phyloP scores from a whole-genome alignment of 2,888 invertebrate genomes.

The Seira ritae region DNA sequence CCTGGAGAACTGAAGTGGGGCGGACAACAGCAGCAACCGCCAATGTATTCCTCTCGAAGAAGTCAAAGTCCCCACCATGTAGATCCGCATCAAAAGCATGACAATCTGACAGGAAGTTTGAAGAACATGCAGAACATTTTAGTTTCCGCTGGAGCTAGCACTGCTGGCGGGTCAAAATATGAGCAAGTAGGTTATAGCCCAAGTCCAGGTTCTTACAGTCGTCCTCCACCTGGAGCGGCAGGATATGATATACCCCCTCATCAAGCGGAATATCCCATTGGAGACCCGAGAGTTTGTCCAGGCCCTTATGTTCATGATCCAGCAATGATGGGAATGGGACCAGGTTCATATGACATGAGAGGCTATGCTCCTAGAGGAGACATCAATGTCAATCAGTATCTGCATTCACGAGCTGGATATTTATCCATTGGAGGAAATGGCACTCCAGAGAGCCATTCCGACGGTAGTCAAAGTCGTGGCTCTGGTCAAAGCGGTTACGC shows the following conservation, averaged over 20 bases:
- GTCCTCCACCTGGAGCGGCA: conserved; percentile 1
- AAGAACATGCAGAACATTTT: conserved; percentile 79
- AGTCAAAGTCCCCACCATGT: conserved; percentile 75
- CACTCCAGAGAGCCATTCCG: conserved; percentile 58
- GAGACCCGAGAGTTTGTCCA: neutral
- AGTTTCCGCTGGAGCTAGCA: conserved; percentile 69
- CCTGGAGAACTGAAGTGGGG: conserved; percentile 71
- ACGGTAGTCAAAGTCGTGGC: conserved; percentile 56
- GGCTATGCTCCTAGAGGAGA: conserved; percentile 46
- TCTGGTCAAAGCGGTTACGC: conserved; percentile 27
- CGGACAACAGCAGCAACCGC: conserved; percentile 46
- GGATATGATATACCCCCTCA: conserved; percentile 40
- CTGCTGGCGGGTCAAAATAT: conserved; percentile 40
- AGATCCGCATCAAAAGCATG: conserved; percentile 77
- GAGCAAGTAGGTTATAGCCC: conserved; percentile 40
- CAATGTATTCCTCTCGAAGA: conserved; percentile 57
- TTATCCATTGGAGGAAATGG: conserved; percentile 65
- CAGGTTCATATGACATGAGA: conserved; percentile 47
- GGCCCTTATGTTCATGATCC: conserved; percentile 43
- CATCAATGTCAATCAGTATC: conserved; percentile 56
- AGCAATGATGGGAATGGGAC: conserved; percentile 36
- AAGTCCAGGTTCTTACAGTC: conserved; percentile 28
- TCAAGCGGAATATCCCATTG: conserved; percentile 43
- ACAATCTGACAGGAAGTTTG: conserved; percentile 81
- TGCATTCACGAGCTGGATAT: conserved; percentile 68